A percentile compares a stretch with the other conserved stretches of the same genome.
These are phyloP conservation scores for Polypedilum pembai DNA, from an alignment of 1,140 invertebrate genomes.

Conservation along the genomic window DNA sequence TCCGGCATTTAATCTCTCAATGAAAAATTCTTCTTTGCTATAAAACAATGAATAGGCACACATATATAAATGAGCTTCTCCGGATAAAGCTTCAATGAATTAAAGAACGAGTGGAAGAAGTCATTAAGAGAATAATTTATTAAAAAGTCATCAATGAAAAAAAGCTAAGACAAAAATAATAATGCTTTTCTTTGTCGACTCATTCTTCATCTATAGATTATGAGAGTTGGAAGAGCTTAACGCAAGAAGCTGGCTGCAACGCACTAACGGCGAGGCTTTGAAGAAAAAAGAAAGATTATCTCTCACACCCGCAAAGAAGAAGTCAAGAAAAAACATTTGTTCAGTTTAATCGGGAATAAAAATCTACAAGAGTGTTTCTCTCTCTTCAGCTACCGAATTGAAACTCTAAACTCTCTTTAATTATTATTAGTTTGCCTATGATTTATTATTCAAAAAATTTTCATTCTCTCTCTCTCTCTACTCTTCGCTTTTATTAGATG, in stretches of 20 bases:
- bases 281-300: conserved; percentile 5
- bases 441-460: background rate
- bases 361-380: background rate
- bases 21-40: background rate
- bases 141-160: conserved; percentile 3
- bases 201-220: too few relatives aligned
- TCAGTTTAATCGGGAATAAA: background rate
- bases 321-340: conserved; percentile 14
- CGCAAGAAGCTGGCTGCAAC: background rate
- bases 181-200: too few relatives aligned
- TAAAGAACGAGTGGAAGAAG: background rate
- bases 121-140: conserved; percentile 22
- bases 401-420: conserved; percentile 16
- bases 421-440: conserved; percentile 21
- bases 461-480: too few relatives aligned
- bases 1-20: conserved; percentile 25
- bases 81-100: too few relatives aligned
- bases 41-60: background rate
- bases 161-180: too few relatives aligned
- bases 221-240: too few relatives aligned
- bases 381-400: conserved; percentile 26
- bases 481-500: too few relatives aligned
- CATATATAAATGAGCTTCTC: background rate
- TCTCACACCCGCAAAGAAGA: background rate
- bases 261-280: background rate